A percentile compares a stretch with the other conserved stretches of the same genome.
phyloP scores from a whole-genome alignment of 2,888 invertebrate species.

The Trilocha varians region DNA sequence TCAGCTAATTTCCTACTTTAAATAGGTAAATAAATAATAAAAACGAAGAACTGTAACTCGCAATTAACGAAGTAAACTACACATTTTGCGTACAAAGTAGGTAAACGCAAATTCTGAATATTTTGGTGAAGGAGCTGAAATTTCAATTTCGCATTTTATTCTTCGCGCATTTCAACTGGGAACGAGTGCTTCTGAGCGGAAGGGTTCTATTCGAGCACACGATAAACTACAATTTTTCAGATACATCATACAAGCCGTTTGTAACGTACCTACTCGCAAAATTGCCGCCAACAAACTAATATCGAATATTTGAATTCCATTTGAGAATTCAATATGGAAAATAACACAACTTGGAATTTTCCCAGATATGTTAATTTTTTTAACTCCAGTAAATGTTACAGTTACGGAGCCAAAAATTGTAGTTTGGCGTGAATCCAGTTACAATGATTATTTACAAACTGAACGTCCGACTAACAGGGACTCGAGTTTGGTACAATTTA shows the following conservation, averaged over 20 bases:
- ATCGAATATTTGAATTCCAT: neutral
- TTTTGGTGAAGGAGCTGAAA: no score
- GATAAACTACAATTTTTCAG: slow-evolving; percentile 7
- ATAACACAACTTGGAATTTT: neutral
- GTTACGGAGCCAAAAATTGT: slow-evolving; percentile 10
- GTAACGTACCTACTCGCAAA: neutral
- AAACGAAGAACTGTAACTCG: no score
- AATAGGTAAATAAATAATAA: no score
- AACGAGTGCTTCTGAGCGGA: slow-evolving; percentile 1
- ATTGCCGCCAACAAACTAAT: neutral
- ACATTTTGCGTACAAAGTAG: no score
- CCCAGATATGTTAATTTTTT: slow-evolving; percentile 11
- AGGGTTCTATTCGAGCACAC: slow-evolving; percentile 9
- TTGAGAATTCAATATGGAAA: neutral
- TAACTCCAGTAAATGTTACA: slow-evolving; percentile 14
- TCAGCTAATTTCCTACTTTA: no score
- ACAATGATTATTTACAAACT: slow-evolving; percentile 30
- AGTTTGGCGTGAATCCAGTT: slow-evolving; percentile 36
- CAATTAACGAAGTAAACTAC: no score
- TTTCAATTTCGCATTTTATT: neutral
- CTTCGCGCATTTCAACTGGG: neutral
- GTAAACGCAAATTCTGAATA: neutral
- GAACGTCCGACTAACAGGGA: slow-evolving; percentile 7
- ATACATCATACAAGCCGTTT: neutral
- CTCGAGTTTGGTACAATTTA: no score